Base-by-base conservation (phyloP, 2,888 invertebrate species). In the Protonemura montana region DNA sequence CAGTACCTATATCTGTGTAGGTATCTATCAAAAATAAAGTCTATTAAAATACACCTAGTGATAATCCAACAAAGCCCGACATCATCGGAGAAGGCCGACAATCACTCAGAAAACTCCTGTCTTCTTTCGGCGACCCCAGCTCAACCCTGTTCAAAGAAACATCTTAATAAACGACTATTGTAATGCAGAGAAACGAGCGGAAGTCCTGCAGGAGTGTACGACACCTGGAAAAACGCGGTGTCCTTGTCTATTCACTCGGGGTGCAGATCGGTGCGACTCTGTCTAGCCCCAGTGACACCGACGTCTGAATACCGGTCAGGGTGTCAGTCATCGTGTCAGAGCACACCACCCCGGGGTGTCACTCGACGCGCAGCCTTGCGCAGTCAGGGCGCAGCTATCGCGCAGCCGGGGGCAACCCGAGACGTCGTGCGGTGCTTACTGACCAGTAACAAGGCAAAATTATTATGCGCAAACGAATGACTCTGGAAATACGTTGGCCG, bases 81-180 rank as follows among this genome's bases (percentile, higher is more conserved):
- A 59, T 59, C 59, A 59, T 59, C 59, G 59, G 21, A 21, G 21
- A 59, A 59, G 76, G 76, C 27, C 76, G 59, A 84, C 84, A 84
- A 76, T 84, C 27, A 76, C 76, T 28, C 28, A 26, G 21, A 76
- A 84, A 84, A 76, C 76, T 81, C 27, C 59, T 76, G 84, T 84
- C 84, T 82, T 82, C 35, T 41, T 25, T 25, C 21, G 6, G 78
- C 78, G 26, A 59, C 59, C 59, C 59, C 59, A 59, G 28, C 81
- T 81, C 81, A 81, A 81, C 81, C 81, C 81, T 81, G 27, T 81
- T 81, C 81, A 81, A 30, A 21, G 81, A 81, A 81, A 81, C 30
- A 16, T 81, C 81, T 81, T 81, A 81, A 81, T 81, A 81, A 81
- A 81, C 81, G 81, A 30, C 29, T 81, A 81, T 81, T 81, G 81